phyloP scores from a whole-genome alignment of 1,140 invertebrate species.

The Brevipalpus yothersi region DNA sequence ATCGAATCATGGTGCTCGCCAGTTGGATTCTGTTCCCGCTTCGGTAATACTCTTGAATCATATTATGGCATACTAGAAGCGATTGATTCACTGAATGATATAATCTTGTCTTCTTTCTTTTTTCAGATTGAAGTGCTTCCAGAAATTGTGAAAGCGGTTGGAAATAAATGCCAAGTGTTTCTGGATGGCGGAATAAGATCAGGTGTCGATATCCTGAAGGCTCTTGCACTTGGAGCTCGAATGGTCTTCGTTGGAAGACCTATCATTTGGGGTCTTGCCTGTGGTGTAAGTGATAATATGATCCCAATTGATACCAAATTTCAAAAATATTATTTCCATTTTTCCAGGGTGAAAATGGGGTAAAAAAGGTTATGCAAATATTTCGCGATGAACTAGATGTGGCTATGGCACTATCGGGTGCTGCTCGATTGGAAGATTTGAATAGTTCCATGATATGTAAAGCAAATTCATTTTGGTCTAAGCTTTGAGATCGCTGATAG shows the following conservation, averaged over 20 bases:
- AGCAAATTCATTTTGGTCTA: not conserved
- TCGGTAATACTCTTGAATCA: conserved; percentile 26
- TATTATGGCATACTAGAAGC: not conserved
- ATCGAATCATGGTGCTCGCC: conserved; percentile 72
- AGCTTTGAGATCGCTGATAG: not conserved
- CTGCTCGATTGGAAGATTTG: conserved; percentile 10
- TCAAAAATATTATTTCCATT: too few species aligned
- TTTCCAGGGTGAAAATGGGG: conserved; percentile 42
- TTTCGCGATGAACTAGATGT: conserved; percentile 49
- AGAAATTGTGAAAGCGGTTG: conserved; percentile 49
- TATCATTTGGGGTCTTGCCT: conserved; percentile 57
- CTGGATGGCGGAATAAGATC: conserved; percentile 61
- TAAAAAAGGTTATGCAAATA: conserved; percentile 40
- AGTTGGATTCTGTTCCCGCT: conserved; percentile 57
- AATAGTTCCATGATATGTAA: conserved; percentile 8
- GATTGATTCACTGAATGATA: not conserved
- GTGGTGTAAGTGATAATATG: conserved; percentile 21
- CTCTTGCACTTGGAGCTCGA: conserved; percentile 59
- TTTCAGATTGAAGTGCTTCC: conserved; percentile 58
- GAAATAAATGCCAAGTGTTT: conserved; percentile 47
- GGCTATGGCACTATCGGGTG: conserved; percentile 48
- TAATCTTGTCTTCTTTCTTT: not conserved
- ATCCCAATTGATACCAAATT: too few species aligned
- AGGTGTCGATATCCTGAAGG: conserved; percentile 73
- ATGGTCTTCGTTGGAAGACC: conserved; percentile 68